Conservation (phyloP, 2,113 vertebrate species). For the Trichechus manatus region DNA sequence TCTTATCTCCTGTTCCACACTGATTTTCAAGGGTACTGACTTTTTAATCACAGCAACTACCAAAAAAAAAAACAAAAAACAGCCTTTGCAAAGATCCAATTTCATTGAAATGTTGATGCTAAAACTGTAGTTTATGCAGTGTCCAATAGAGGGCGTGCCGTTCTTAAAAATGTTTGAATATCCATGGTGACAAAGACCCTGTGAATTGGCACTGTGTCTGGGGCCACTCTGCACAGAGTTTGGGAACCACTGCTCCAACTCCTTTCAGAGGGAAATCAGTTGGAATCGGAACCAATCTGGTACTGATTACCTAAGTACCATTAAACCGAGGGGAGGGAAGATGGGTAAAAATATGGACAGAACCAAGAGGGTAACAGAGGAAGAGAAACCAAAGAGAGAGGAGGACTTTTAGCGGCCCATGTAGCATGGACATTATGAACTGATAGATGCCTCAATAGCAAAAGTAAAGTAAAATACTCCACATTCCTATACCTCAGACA, state of each 20-base stretch:
- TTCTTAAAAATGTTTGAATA: not conserved
- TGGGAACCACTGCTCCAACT: not conserved
- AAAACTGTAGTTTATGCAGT: not conserved
- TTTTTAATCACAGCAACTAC: not conserved
- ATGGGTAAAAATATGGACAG: not conserved
- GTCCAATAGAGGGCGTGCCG: not conserved
- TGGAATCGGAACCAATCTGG: not conserved
- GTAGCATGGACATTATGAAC: not conserved
- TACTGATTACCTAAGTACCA: not conserved
- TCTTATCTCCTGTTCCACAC: not conserved
- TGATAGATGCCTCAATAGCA: not conserved
- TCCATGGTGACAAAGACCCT: not conserved
- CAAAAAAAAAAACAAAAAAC: not conserved
- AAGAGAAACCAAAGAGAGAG: not conserved
- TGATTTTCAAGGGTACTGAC: not conserved
- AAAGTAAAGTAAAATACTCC: conserved; percentile 6
- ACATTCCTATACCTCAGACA: not conserved
- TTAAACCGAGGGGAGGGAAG: not conserved
- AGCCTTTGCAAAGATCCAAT: not conserved
- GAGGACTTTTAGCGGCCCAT: not conserved
- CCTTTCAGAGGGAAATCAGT: not conserved
- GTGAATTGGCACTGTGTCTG: not conserved
- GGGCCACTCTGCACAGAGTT: not conserved
- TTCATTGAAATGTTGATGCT: not conserved
- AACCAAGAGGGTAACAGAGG: not conserved